phyloP scores from a whole-genome alignment of 2,113 vertebrate genomes.

The Balaenoptera acutorostrata region DNA sequence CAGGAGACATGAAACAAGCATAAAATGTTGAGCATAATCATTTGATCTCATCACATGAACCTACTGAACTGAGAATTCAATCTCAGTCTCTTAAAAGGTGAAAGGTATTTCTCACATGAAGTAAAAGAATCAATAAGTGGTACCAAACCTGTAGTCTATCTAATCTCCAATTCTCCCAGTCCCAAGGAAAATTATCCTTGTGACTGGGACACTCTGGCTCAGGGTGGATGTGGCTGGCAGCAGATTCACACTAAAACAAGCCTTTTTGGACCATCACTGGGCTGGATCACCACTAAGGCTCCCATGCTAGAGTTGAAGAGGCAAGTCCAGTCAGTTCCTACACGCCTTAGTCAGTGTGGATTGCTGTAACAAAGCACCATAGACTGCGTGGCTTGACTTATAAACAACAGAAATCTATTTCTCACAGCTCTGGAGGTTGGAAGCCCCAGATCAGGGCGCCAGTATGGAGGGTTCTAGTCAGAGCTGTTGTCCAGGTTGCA shows the following conservation, averaged over 20 bases:
- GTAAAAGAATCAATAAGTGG: neutral
- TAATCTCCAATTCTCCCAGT: neutral
- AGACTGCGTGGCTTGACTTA: neutral
- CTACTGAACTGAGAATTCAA: neutral
- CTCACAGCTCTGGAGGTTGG: neutral
- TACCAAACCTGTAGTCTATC: neutral
- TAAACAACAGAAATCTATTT: neutral
- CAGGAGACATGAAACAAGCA: neutral
- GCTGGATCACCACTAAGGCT: neutral
- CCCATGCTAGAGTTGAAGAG: neutral
- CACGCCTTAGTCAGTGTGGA: neutral
- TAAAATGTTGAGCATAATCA: neutral
- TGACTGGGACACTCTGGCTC: neutral
- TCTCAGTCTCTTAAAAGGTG: neutral
- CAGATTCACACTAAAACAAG: neutral
- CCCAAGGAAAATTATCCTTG: neutral
- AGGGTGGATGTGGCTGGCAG: neutral
- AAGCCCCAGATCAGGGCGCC: neutral
- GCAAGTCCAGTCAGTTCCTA: neutral
- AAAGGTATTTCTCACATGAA: neutral
- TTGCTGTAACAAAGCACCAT: neutral
- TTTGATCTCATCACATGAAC: neutral
- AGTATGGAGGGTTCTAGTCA: neutral
- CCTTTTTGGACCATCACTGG: neutral
- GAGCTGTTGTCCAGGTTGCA: neutral